Base-by-base conservation (phyloP, 2,113 vertebrate species). In the Eretmochelys imbricata region DNA sequence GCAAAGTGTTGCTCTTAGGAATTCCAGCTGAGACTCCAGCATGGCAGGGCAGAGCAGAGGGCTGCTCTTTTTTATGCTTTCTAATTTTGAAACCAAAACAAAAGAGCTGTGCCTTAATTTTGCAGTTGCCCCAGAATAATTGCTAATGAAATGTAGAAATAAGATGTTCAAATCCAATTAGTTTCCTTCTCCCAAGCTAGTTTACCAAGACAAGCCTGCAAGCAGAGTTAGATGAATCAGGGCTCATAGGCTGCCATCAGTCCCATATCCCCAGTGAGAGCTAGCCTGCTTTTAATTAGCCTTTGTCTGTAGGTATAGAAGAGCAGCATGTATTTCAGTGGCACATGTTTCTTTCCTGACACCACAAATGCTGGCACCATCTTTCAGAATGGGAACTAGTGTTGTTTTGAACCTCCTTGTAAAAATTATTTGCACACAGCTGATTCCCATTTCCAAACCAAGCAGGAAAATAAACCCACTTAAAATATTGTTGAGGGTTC, bases 231-330 rank as follows among this genome's bases (percentile, higher is more conserved):
- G 57, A 35, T 84, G 57, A 31, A 35, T 84, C 82, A 65, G 57
- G 48, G 24, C 57, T 65, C 11, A 8, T 48, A 69, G 0, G 0
- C 0, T 65, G n/a, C 72, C 5, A 31, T 49, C 14, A 8, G 17
- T 84, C 16, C 59, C 3, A 31, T 57, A 69, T 82, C 42, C 42
- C 46, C 12, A 69, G 49, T 69, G 81, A 69, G 29, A 79, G 6
- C 51, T 46, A 17, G 72, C 10, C 5, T 57, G 12, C 35, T 75
- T 62, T 55, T 82, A 46, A 27, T 78, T 79, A 51, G 76, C 19
- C 81, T 82, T 82, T 51, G 42, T 9, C 51, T 62, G 49, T 84
- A 89, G 62, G 62, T 55, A 84, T 22, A 88, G 59, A 88, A 87
- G 27, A 69, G 50, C 19, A 55, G 10, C 42, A 6, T 8, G 17